These are phyloP conservation scores for Eupithecia subfuscata DNA, from an alignment of 2,888 invertebrate species.

Conservation along the genomic window DNA sequence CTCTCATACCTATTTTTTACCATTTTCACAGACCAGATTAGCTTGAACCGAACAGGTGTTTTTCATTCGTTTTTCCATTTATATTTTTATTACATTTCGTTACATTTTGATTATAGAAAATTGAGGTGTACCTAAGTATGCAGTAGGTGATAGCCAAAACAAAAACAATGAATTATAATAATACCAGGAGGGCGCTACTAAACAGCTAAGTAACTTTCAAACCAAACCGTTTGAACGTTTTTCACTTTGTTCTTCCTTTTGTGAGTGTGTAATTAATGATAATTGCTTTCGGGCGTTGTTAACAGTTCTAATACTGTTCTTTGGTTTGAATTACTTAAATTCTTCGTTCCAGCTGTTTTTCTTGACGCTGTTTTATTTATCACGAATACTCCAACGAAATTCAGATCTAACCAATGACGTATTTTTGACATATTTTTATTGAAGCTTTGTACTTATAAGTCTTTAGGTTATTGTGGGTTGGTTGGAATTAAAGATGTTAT, in stretches of 20 bases:
- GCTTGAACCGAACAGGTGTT: too few species aligned
- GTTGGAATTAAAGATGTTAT: too few species aligned
- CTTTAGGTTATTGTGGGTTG: too few species aligned
- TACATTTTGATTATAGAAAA: too few species aligned
- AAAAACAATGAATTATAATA: neutral
- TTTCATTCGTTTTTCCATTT: too few species aligned
- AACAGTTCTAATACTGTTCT: conserved; percentile 18
- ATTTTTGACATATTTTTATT: neutral
- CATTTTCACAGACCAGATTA: too few species aligned
- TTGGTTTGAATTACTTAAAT: conserved; percentile 20
- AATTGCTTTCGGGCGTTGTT: conserved; percentile 32
- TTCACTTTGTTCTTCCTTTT: conserved; percentile 32
- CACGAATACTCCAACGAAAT: neutral
- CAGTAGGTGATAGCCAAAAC: too few species aligned
- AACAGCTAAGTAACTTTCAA: neutral
- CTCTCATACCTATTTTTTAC: too few species aligned
- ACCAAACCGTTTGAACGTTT: conserved; percentile 12
- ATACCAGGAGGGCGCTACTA: neutral
- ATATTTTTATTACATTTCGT: too few species aligned
- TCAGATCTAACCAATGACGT: neutral
- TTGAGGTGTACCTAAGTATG: too few species aligned
- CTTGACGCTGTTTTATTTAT: neutral
- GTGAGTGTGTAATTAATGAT: conserved; percentile 28
- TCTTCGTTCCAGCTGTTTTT: neutral
- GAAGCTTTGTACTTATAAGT: too few species aligned